Evolutionary conservation across 1,140 invertebrate genomes (phyloP), one percentile per base, ranked within the genome.

Genomic region (Tetramorium alpestre): DNA sequence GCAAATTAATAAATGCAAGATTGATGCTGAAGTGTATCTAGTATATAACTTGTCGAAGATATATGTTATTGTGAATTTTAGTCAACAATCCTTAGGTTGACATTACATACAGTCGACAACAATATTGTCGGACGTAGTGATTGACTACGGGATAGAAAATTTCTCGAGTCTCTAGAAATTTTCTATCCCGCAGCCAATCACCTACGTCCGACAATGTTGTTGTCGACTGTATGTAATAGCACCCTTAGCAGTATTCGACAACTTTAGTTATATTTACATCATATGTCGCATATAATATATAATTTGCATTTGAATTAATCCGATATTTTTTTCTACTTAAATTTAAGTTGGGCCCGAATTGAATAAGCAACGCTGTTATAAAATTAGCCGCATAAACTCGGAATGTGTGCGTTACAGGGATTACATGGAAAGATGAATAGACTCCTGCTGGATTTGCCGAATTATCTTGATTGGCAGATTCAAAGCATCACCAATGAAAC

Each of bases 401-500:
- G 38, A 25, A 47, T 41, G 22, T 64, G 13, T 65, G 16, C 10
- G 18, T 38, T 80, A 28, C 18, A 82, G 76, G 41, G 33, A 41
- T 64, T 10, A n/a, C 76, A 22, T 28, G 47, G 33, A 58, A 47
- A 33, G 38, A 82, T 82, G 80, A 72, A 33, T 58, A 47, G n/a
- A 13, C 6, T 51, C 18, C 11, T 11, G 38, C 22, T 7, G 51
- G 41, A 72, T 58, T 28, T 70, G 38, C 16, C 38, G 25, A 33
- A 11, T 28, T 28, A 28, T 67, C 18, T 67, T 41, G 38, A 67
- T 67, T 67, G 56, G 28, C 49, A 82, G 47, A 47, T 18, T 73
- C 33, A 38, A 22, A 18, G 18, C 38, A 33, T 2, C 28, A 2
- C 28, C 28, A 44, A 8, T 7, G 25, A 73, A 0, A 84, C 80